Percentiles rank a stretch among this genome's conserved stretches.
These are phyloP conservation scores for Gryllus bimaculatus DNA, from an alignment of 1,140 invertebrate genomes.

Conservation along the genomic window DNA sequence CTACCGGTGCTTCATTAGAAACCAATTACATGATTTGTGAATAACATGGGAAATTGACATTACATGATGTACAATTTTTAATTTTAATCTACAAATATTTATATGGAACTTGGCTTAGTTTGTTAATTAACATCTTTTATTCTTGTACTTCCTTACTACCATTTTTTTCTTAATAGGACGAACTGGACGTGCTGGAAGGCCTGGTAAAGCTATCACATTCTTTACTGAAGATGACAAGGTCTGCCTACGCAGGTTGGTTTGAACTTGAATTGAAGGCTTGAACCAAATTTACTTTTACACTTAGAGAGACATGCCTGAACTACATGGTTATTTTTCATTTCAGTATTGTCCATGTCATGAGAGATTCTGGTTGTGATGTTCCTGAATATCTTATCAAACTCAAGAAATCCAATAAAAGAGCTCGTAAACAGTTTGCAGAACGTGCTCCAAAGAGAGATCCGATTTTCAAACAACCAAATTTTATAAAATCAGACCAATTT, in stretches of 20 bases:
- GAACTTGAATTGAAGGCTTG: background rate
- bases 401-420: constrained; percentile 59
- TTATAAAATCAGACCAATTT: background rate
- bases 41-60: no score
- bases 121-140: background rate
- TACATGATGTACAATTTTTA: background rate
- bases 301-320: background rate
- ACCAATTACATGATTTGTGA: no score
- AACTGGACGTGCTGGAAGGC: constrained; percentile 85
- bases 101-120: background rate
- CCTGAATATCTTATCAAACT: constrained; percentile 81
- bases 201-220: constrained; percentile 85
- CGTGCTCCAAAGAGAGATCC: constrained; percentile 48
- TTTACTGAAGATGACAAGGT: constrained; percentile 81
- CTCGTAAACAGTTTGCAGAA: constrained; percentile 47
- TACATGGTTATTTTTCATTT: constrained; percentile 26
- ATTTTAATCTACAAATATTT: background rate
- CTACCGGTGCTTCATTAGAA: no score
- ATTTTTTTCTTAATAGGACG: constrained; percentile 49
- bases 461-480: constrained; percentile 34
- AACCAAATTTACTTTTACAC: background rate
- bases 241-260: constrained; percentile 65
- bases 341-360: constrained; percentile 79
- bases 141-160: constrained; percentile 24
- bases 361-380: constrained; percentile 79